These are phyloP conservation scores for Stratiolaelaps scimitus DNA, from an alignment of 1,140 invertebrate species.

Conservation along the genomic window DNA sequence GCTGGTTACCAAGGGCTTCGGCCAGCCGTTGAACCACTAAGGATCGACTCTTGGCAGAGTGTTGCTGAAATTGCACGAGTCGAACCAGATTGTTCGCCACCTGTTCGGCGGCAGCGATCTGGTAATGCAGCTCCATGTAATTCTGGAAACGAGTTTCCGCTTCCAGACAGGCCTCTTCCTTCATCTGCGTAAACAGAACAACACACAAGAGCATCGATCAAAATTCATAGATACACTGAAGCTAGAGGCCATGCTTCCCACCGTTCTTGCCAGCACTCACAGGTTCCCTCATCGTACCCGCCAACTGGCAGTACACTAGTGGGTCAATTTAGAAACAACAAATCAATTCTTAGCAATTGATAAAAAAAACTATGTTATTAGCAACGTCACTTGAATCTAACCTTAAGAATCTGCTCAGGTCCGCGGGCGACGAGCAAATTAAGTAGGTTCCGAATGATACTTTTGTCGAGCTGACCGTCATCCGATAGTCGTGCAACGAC, in stretches of 20 bases:
- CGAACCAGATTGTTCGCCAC: slow-evolving; percentile 4
- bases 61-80: neutral
- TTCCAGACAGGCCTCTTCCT: neutral
- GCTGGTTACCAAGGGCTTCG: neutral
- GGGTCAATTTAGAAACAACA: too few species aligned
- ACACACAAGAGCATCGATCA: too few species aligned
- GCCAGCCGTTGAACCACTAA: slow-evolving; percentile 8
- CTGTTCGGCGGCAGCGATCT: neutral
- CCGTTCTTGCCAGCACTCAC: too few species aligned
- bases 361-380: too few species aligned
- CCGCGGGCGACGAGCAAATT: neutral
- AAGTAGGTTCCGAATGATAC: neutral
- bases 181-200: neutral
- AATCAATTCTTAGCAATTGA: too few species aligned
- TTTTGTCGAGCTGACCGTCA: slow-evolving; percentile 16
- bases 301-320: too few species aligned
- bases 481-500: too few species aligned
- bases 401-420: slow-evolving; percentile 10
- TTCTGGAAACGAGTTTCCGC: neutral
- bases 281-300: too few species aligned
- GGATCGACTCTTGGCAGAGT: slow-evolving; percentile 9
- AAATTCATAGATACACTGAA: too few species aligned
- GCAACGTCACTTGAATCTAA: too few species aligned
- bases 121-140: neutral
- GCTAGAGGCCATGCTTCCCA: too few species aligned